Base-by-base conservation (phyloP, 1,140 invertebrate species). In the Polypedilum pembai region DNA sequence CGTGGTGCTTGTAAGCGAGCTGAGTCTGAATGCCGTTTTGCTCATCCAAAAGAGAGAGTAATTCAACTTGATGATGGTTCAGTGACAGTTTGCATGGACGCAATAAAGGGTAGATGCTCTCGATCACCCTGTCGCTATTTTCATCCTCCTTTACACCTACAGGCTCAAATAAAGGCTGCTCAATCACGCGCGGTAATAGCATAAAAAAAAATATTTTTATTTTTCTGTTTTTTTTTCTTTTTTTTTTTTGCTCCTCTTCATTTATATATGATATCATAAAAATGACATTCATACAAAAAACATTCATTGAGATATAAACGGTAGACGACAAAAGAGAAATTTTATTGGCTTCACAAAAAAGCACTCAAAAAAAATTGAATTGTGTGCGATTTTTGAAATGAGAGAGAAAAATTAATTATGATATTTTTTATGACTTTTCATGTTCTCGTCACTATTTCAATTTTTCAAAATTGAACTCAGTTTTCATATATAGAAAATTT, bases 31-130 rank as follows among this genome's bases (percentile, higher is more conserved):
- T 98, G 95, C 90, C 93, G 94, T 87, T 96, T 94, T 90, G 95
- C 95, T 85, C 95, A 98, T 89, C 94, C 95, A 86, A 91, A 94
- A 86, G 92, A 95, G 85, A 90, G 92, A 86, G 92, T 94, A 87
- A 92, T 88, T 84, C 91, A 93, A 87, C 92, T 92, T 87, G 92
- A 94, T 86, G 94, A 95, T 89, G 94, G 94, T 89, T 92, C 91
- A 87, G 92, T 96, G 87, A 96, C 94, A 87, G 94, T 97, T 88
- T 97, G 95, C 93, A 96, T 97, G 94, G 94, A 97, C 89, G 94
- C 94, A 88, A 92, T 96, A 88, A 96, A 96, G 89, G 93, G 93
- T 87, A 91, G 93, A 88, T 95, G 94, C 90, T 90, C 92, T 89
- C 92, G 93, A 88, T 92, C 94, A 87, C 92, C 92, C 88, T 95